Evolutionary conservation across 2,888 invertebrate genomes (phyloP), one percentile per base, ranked within the genome.

Genomic region (Chloroclystis v-ata): DNA sequence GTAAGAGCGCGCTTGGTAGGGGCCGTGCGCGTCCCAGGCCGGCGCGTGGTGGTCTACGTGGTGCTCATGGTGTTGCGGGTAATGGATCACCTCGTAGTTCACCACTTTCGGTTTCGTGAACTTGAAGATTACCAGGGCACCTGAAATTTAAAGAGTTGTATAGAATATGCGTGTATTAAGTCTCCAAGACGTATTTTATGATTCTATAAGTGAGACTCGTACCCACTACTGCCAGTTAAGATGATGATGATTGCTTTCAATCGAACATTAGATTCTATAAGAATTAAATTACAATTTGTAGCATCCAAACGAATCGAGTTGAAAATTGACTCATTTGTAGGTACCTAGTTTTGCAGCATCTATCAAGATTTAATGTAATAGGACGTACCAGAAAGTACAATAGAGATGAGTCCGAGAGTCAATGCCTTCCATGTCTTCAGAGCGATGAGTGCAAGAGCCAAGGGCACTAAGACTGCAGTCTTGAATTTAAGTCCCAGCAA

Each of bases 401-500:
- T 82, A 1, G 95, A 95, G 50, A 96, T 90, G 3, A 96, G 91
- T 51, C 95, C 95, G 57, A 96, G 89, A 6, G 96, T 95, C 61
- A 95, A 86, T 30, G 96, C 96, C 77, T 96, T 96, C 96, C 96
- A 96, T 10, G 96, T 95, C 79, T 95, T 95, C 46, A 95, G 86
- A 0, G 96, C 96, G 66, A 96, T 95, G 48, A 95, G 82, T 26
- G 94, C 94, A 47, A 96, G 88, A 9, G 94, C 94, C 52, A 95
- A 78, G 0, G 95, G 96, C 30, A 95, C 94, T 63, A 96, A 77
- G 24, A 95, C 94, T 12, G 95, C 94, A 39, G 95, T 93, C 81
- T 95, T 95, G 89, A 95, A 94, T 78, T 95, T 96, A 55, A 96
- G 85, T 54, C 95, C 96, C 61, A 96, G 86, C 46, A 96, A 89